phyloP scores from a whole-genome alignment of 2,113 vertebrate genomes.

The Suricata suricatta region DNA sequence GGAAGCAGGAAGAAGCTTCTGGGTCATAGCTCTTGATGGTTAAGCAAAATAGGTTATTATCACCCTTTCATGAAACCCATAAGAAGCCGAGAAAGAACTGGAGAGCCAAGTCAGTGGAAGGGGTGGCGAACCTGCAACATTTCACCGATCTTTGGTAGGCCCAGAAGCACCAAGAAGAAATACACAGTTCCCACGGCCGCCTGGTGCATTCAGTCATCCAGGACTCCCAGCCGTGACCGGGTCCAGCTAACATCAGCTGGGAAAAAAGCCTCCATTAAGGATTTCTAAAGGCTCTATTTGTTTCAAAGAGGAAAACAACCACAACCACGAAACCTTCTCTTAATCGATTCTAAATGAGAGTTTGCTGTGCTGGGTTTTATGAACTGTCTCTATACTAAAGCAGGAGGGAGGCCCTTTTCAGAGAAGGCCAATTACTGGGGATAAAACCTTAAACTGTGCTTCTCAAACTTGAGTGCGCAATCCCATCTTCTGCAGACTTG shows the following conservation, averaged over 20 bases:
- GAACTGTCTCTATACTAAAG: neutral
- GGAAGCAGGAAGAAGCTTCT: conserved; percentile 66
- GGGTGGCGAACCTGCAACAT: neutral
- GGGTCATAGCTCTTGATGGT: conserved; percentile 78
- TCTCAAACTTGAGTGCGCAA: neutral
- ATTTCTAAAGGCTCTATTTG: conserved; percentile 47
- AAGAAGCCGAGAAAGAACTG: conserved; percentile 74
- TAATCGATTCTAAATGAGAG: conserved; percentile 53
- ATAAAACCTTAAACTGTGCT: neutral
- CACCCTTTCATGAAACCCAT: conserved; percentile 80
- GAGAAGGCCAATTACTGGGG: neutral
- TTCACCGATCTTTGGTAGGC: neutral
- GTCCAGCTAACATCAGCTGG: conserved; percentile 2
- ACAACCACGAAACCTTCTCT: neutral
- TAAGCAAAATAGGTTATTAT: conserved; percentile 82
- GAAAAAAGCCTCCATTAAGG: neutral
- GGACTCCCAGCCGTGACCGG: neutral
- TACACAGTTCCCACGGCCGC: neutral
- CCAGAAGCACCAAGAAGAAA: neutral
- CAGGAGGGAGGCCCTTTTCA: neutral
- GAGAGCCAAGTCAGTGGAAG: conserved; percentile 16
- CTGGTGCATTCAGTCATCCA: neutral
- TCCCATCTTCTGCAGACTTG: neutral
- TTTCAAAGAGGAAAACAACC: conserved; percentile 21
- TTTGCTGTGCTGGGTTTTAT: neutral